Conservation (phyloP, 1,140 invertebrate genomes). For the Himalopsyche phryganea region DNA sequence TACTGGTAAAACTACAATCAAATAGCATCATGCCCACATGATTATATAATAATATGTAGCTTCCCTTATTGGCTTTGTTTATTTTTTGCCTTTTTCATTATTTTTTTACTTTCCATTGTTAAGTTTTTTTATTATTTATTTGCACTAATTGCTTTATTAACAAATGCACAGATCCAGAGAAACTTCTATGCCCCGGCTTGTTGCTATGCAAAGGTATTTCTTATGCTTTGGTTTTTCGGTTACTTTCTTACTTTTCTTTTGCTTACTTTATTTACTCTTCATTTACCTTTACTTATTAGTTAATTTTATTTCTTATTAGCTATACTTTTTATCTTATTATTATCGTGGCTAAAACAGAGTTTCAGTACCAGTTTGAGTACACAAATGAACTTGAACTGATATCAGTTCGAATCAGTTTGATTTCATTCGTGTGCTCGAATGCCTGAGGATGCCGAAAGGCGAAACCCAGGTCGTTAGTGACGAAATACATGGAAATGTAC, state of each 20-base stretch:
- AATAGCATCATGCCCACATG: no score
- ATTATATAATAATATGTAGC: no score
- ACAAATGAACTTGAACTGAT: no score
- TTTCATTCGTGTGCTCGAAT: no score
- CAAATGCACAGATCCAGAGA: slow-evolving; percentile 28
- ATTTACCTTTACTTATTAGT: background rate
- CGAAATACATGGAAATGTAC: no score
- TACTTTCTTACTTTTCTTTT: slow-evolving; percentile 19
- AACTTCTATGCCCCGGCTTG: slow-evolving; percentile 19
- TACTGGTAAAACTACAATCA: no score
- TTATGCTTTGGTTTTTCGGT: slow-evolving; percentile 11
- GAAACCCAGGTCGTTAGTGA: no score
- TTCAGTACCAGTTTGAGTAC: no score
- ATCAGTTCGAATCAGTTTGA: no score
- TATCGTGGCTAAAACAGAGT: no score
- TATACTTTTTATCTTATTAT: background rate
- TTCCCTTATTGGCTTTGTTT: no score
- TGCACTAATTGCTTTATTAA: slow-evolving; percentile 25
- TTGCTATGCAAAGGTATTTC: slow-evolving; percentile 17
- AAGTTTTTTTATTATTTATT: slow-evolving; percentile 23
- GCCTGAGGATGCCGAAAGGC: no score
- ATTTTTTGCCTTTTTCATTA: slow-evolving; percentile 19
- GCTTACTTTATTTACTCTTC: background rate
- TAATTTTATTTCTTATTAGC: background rate
- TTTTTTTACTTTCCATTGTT: slow-evolving; percentile 8